Conservation (phyloP, 2,888 invertebrate species). For the Drosophila mimetica region DNA sequence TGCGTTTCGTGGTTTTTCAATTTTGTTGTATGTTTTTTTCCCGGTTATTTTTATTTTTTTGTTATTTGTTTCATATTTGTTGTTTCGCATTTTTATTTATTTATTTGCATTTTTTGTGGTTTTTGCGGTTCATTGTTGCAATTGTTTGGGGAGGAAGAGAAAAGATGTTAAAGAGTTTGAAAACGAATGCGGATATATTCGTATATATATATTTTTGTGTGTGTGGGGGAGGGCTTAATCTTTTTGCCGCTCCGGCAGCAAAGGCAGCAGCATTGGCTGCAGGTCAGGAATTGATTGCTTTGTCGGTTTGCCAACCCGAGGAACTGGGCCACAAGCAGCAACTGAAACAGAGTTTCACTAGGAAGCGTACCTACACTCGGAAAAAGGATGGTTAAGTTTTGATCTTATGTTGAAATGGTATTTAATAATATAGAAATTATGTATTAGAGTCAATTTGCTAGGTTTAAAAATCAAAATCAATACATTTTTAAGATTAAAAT, state of each 20-base stretch:
- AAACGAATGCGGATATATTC: conserved; percentile 50
- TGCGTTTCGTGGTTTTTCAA: conserved; percentile 53
- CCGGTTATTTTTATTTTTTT: background rate
- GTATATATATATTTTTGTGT: conserved; percentile 49
- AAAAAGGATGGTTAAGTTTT: conserved; percentile 7
- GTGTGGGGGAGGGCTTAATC: conserved; percentile 57
- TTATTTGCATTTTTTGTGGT: conserved; percentile 65
- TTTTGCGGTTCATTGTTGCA: conserved; percentile 56
- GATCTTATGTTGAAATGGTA: too few relatives aligned
- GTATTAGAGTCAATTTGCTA: too few relatives aligned
- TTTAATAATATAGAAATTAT: too few relatives aligned
- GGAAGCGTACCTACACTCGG: conserved; percentile 9
- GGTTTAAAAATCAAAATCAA: too few relatives aligned
- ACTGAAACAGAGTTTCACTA: conserved; percentile 25
- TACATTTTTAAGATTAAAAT: too few relatives aligned
- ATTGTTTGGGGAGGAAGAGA: conserved; percentile 56
- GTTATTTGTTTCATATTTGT: conserved; percentile 33
- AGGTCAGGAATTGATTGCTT: conserved; percentile 73
- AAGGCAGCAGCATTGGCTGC: conserved; percentile 26
- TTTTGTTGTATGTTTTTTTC: conserved; percentile 55
- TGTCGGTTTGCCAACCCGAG: conserved; percentile 62
- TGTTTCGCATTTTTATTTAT: conserved; percentile 63
- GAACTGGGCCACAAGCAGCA: conserved; percentile 41
- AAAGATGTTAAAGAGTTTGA: conserved; percentile 65
- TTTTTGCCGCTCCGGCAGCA: conserved; percentile 42